phyloP scores from a whole-genome alignment of 2,113 vertebrate species.

The Calypte anna region DNA sequence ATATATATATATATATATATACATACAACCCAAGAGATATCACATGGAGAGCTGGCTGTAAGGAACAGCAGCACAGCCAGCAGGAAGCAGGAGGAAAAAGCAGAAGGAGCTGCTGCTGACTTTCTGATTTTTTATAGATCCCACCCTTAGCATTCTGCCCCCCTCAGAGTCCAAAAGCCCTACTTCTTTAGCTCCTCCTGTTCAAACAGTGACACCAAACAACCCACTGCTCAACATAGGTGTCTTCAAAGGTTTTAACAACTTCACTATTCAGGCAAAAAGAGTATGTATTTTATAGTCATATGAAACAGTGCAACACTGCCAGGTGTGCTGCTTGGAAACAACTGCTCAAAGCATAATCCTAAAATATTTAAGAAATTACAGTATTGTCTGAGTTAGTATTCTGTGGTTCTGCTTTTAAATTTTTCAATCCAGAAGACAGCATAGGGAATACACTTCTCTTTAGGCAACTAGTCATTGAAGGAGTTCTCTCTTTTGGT shows the following conservation, averaged over 20 bases:
- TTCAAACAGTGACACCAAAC: neutral
- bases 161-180: too few species aligned
- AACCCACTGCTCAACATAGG: neutral
- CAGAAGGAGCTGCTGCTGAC: too few species aligned
- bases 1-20: too few species aligned
- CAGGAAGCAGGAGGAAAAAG: too few species aligned
- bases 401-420: neutral
- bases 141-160: too few species aligned
- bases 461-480: neutral
- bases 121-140: too few species aligned
- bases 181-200: too few species aligned
- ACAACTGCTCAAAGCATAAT: conserved; percentile 14
- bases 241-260: neutral
- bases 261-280: neutral
- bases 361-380: neutral
- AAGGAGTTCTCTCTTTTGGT: neutral
- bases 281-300: neutral
- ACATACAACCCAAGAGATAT: too few species aligned
- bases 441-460: neutral
- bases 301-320: neutral
- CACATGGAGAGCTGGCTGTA: too few species aligned
- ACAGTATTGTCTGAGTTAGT: neutral
- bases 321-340: conserved; percentile 45
- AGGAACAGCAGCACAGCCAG: too few species aligned
- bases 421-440: neutral